Base-by-base conservation (phyloP, 2,888 invertebrate species). In the Polyommatus icarus region DNA sequence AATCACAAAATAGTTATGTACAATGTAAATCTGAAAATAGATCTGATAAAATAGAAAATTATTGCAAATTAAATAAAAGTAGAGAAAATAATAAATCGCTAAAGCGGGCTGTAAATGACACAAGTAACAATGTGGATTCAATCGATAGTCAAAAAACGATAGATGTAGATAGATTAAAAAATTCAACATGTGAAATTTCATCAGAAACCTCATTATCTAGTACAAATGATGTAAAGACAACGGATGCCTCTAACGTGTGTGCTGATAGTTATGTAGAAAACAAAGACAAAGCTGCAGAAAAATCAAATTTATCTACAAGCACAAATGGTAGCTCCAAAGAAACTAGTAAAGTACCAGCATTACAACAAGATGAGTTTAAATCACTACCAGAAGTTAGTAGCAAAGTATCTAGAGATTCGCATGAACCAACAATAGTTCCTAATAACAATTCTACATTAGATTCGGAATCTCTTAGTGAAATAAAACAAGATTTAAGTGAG, bases 1-100 rank as follows among this genome's bases (percentile, higher is more conserved):
- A 85, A 84, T 86, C 84, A 80, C 83, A 82, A 85, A 84, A 84
- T 81, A 87, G 86, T 84, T 83, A 86, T 82, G 79, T 82, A 83
- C 85, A 85, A 82, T 84, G 80, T 83, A 88, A 87, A 88, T 83
- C 86, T 87, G 89, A 89, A 84, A 81, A 82, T 82, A 94, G 93
- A 93, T 93, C 93, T 93, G 93, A 93, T 80, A 92, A 89, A 90
- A 87, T 94, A 83, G 93, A 93, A 85, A 94, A 94, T 87, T 94
- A 91, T 88, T 94, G 94, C 91, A 94, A 93, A 87, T 88, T 94
- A 86, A 94, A 94, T 87, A 94, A 94, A 87, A 92, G 91, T 88
- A 89, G 93, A 87, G 93, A 94, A 82, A 87, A 83, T 85, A 89
- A 88, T 86, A 88, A 87, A 83, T 82, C 84, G 80, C 83, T 85